Percentiles rank a stretch among this genome's conserved stretches.
Conservation (phyloP, 2,797 vertebrate species). For the Sebastes taczanowskii region DNA sequence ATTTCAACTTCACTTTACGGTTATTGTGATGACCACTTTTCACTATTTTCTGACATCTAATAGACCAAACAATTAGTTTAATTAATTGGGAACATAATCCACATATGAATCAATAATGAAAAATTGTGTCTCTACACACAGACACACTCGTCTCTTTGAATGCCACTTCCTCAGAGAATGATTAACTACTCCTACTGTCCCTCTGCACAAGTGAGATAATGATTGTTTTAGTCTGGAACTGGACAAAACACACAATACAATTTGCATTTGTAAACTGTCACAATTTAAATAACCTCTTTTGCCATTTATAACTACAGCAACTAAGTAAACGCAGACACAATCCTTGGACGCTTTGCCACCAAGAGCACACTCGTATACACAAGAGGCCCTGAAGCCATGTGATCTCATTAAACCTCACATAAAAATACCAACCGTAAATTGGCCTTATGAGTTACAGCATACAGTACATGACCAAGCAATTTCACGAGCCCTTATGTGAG, state of each 20-base stretch:
- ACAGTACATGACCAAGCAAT: neutral
- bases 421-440: slow-evolving; percentile 15
- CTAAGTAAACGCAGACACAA: neutral
- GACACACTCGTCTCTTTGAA: neutral
- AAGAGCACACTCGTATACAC: neutral
- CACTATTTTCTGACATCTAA: neutral
- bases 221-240: neutral
- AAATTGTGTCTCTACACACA: neutral
- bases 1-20: neutral
- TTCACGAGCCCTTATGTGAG: neutral
- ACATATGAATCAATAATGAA: neutral
- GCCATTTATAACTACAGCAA: neutral
- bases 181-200: neutral
- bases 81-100: neutral
- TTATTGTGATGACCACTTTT: neutral
- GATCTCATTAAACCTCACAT: slow-evolving; percentile 19
- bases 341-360: neutral
- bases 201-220: neutral
- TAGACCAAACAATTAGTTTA: neutral
- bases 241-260: neutral
- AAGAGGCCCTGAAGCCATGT: neutral
- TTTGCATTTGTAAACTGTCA: neutral
- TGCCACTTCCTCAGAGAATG: neutral
- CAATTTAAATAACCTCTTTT: neutral
- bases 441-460: neutral